Percentiles rank a stretch among this genome's conserved stretches.
Conservation (phyloP, 2,797 vertebrate genomes). For the Streptopelia turtur region DNA sequence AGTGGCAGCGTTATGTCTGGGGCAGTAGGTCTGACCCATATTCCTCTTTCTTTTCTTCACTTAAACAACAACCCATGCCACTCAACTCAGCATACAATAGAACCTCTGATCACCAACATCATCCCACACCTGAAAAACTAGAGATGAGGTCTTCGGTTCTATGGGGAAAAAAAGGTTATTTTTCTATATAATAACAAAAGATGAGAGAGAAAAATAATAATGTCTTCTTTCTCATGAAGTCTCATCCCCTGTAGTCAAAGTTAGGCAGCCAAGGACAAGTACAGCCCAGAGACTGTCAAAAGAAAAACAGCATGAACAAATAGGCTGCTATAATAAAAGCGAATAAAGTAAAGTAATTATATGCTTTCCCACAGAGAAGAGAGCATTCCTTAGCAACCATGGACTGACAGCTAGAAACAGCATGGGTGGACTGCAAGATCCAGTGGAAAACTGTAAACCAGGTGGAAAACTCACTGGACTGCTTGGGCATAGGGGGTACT, state of each 20-base stretch:
- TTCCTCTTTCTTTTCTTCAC: neutral
- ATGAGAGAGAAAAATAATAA: neutral
- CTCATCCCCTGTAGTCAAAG: neutral
- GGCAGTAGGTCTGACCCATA: neutral
- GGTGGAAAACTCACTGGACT: neutral
- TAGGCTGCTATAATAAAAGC: slow-evolving; percentile 12
- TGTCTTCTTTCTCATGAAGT: neutral
- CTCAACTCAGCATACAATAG: neutral
- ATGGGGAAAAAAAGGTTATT: neutral
- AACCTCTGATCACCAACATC: neutral
- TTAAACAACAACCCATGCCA: neutral
- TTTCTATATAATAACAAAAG: neutral
- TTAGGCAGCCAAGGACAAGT: neutral
- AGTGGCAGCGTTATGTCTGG: neutral
- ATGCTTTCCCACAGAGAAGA: neutral
- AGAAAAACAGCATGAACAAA: slow-evolving; percentile 15
- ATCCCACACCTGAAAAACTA: neutral
- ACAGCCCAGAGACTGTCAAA: neutral
- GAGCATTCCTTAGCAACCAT: slow-evolving; percentile 19
- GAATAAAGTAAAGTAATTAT: slow-evolving; percentile 26
- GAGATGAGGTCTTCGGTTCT: neutral
- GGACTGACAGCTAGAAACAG: slow-evolving; percentile 10
- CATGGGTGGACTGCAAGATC: neutral
- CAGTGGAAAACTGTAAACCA: neutral
- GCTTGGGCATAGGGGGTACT: neutral